A percentile compares a stretch with the other conserved stretches of the same genome.
phyloP scores from a whole-genome alignment of 2,888 invertebrate genomes.

The Chrysolina haemoptera region DNA sequence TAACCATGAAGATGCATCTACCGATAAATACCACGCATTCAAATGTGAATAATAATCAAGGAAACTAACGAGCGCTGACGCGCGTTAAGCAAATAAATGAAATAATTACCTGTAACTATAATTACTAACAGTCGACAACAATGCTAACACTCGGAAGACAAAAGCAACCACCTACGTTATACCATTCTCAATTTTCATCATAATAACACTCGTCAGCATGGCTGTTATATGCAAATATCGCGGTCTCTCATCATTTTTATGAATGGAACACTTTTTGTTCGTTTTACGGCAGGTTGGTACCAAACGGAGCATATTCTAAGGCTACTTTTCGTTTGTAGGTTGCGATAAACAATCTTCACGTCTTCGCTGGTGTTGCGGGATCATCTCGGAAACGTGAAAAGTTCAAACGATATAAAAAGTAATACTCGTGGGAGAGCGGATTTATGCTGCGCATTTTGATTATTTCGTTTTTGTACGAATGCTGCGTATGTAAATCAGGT shows the following conservation, averaged over 20 bases:
- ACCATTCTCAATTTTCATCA: conserved; percentile 31
- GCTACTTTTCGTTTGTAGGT: conserved; percentile 37
- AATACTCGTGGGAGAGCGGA: conserved; percentile 59
- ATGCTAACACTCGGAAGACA: conserved; percentile 9
- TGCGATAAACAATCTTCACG: conserved; percentile 55
- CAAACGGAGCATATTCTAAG: conserved; percentile 34
- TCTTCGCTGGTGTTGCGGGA: conserved; percentile 52
- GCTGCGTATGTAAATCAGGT: conserved; percentile 40
- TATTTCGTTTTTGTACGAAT: conserved; percentile 33
- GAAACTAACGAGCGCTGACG: conserved; percentile 33
- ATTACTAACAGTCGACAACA: conserved; percentile 17
- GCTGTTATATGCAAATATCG: conserved; percentile 60
- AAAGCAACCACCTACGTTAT: conserved; percentile 19
- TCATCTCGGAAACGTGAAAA: conserved; percentile 57
- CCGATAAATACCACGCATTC: conserved; percentile 15
- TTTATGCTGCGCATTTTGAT: conserved; percentile 46
- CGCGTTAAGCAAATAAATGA: conserved; percentile 30
- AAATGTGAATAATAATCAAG: conserved; percentile 34
- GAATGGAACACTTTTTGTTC: conserved; percentile 51
- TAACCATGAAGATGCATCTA: conserved; percentile 19
- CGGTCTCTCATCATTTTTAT: conserved; percentile 56
- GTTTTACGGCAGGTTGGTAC: conserved; percentile 30
- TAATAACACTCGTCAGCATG: conserved; percentile 56
- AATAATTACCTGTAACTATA: conserved; percentile 18
- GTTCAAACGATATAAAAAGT: conserved; percentile 60